Conservation (phyloP, 1,140 invertebrate genomes). For the Lutraria rhynchaena region DNA sequence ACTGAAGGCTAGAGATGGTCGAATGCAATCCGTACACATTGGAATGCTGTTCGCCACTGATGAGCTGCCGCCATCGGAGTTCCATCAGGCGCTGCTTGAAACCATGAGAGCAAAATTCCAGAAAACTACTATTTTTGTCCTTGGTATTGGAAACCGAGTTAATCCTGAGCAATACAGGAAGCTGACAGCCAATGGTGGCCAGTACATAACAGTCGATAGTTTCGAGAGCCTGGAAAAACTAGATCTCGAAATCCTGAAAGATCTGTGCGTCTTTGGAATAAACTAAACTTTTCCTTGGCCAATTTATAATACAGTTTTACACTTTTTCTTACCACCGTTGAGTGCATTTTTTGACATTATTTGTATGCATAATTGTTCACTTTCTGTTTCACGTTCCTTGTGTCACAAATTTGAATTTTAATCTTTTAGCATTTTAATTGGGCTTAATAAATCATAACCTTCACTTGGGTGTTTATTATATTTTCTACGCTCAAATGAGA, state of each 20-base stretch:
- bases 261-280: constrained; percentile 28
- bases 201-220: constrained; percentile 1
- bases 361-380: no score
- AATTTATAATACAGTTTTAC: no score
- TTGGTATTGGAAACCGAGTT: constrained; percentile 28
- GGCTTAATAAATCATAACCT: no score
- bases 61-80: not conserved
- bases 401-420: no score
- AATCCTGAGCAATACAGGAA: not conserved
- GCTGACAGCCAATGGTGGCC: constrained; percentile 6
- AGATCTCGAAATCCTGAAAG: constrained; percentile 1
- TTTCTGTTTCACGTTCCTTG: no score
- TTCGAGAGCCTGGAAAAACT: constrained; percentile 15
- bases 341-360: no score
- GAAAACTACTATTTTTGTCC: constrained; percentile 14
- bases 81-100: not conserved
- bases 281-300: not conserved
- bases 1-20: constrained; percentile 15
- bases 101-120: constrained; percentile 27
- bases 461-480: no score
- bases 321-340: no score
- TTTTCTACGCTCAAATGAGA: no score
- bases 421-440: no score
- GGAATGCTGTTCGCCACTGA: constrained; percentile 35
- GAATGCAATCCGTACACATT: constrained; percentile 28